phyloP scores from a whole-genome alignment of 2,797 vertebrate genomes.

The Halcyon smyrnensis region DNA sequence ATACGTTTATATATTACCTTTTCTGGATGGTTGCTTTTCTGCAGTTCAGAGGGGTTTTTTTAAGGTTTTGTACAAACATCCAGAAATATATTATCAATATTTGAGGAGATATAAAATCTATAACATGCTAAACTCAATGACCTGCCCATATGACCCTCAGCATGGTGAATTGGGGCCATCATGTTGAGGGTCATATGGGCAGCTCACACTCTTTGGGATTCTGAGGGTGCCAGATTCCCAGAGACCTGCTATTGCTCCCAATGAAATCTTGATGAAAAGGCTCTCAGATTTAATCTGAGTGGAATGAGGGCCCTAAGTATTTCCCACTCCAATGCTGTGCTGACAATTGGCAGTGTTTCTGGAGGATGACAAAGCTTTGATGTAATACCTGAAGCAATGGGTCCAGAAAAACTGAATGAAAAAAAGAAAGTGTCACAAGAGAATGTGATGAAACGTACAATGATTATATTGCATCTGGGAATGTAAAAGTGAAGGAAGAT shows the following conservation, averaged over 20 bases:
- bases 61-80: not conserved
- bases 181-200: fast-evolving
- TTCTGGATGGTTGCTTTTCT: not conserved
- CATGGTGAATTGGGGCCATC: not conserved
- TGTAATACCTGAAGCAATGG: fast-evolving
- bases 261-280: not conserved
- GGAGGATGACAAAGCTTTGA: not conserved
- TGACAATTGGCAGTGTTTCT: not conserved
- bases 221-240: not conserved
- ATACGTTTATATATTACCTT: not conserved
- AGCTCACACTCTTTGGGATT: fast-evolving
- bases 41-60: not conserved
- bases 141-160: not conserved
- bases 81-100: not conserved
- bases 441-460: not conserved
- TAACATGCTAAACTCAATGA: not conserved
- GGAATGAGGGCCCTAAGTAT: not conserved
- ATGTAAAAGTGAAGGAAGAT: not conserved
- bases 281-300: not conserved
- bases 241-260: not conserved
- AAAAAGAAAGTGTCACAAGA: not conserved
- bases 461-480: not conserved
- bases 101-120: not conserved
- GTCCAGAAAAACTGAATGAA: not conserved
- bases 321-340: not conserved